These are phyloP conservation scores for Geothlypis trichas DNA, from an alignment of 2,113 vertebrate species.

Conservation along the genomic window DNA sequence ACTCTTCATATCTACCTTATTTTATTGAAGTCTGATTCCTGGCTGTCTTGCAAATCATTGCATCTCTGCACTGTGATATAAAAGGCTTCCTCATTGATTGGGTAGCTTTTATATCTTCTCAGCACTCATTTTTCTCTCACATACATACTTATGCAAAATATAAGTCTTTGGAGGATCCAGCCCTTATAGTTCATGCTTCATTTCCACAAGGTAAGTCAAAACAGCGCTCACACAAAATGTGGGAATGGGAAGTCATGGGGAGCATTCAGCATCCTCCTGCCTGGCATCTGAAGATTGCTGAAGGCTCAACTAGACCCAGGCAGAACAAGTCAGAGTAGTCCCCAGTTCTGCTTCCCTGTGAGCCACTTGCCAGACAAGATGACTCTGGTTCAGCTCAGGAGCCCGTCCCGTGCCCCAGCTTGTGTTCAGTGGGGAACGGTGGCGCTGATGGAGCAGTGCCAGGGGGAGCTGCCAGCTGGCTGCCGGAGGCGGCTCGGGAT, in stretches of 20 bases:
- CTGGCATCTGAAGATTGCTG: background rate
- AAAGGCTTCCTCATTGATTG: background rate
- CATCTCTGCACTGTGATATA: conserved; percentile 35
- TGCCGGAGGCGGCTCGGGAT: background rate
- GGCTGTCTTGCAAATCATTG: conserved; percentile 1
- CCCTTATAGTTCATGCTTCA: conserved; percentile 5
- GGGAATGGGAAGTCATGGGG: background rate
- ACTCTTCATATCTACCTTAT: background rate
- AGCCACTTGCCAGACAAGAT: background rate
- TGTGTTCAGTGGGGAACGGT: background rate
- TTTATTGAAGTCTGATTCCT: conserved; percentile 2
- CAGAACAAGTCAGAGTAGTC: conserved; percentile 6
- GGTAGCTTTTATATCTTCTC: conserved; percentile 50
- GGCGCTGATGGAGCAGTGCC: background rate
- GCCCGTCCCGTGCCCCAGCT: background rate
- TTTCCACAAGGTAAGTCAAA: conserved; percentile 44
- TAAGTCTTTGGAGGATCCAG: background rate
- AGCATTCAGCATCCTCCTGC: background rate
- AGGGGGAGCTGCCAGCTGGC: conserved; percentile 28
- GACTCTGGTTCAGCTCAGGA: background rate
- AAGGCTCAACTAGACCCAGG: background rate
- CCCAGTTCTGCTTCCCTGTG: background rate
- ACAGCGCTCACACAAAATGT: background rate
- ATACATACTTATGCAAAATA: conserved; percentile 48
- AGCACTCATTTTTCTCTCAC: background rate